A percentile compares a stretch with the other conserved stretches of the same genome.
Evolutionary conservation across 2,113 vertebrate genomes (phyloP).

Genomic region (Astur gentilis): DNA sequence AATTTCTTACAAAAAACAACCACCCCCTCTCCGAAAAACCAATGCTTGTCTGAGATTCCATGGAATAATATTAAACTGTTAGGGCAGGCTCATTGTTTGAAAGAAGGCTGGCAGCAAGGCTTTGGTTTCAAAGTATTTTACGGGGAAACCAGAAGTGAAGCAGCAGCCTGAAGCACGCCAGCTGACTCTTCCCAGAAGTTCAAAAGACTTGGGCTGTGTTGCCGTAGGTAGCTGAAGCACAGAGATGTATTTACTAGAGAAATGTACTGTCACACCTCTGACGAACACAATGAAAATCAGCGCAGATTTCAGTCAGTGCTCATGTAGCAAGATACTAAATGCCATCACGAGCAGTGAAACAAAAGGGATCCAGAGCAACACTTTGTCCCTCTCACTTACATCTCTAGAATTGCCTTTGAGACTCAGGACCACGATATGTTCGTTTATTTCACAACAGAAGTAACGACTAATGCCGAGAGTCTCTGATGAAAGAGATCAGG

Average conservation of each 20-base stretch:
- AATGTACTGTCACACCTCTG: neutral
- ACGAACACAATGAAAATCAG: neutral
- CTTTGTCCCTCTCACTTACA: neutral
- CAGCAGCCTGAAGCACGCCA: neutral
- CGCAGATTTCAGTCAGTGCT: neutral
- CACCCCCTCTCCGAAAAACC: neutral
- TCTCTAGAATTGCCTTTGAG: neutral
- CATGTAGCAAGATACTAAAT: neutral
- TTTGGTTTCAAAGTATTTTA: neutral
- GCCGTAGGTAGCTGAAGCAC: neutral
- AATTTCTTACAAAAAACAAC: neutral
- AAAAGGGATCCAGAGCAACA: neutral
- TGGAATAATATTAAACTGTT: neutral
- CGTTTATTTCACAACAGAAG: neutral
- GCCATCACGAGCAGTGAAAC: neutral
- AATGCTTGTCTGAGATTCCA: neutral
- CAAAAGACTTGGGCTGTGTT: neutral
- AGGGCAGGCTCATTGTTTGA: neutral
- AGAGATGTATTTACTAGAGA: neutral
- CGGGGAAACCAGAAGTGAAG: neutral
- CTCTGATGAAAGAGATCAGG: neutral
- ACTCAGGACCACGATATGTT: neutral
- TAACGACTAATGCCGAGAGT: neutral
- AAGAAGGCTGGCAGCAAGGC: neutral
- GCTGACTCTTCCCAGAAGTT: neutral